Percentiles rank a stretch among this genome's conserved stretches.
These are phyloP conservation scores for Pleuronectes platessa DNA, from an alignment of 2,113 vertebrate genomes.

Conservation along the genomic window DNA sequence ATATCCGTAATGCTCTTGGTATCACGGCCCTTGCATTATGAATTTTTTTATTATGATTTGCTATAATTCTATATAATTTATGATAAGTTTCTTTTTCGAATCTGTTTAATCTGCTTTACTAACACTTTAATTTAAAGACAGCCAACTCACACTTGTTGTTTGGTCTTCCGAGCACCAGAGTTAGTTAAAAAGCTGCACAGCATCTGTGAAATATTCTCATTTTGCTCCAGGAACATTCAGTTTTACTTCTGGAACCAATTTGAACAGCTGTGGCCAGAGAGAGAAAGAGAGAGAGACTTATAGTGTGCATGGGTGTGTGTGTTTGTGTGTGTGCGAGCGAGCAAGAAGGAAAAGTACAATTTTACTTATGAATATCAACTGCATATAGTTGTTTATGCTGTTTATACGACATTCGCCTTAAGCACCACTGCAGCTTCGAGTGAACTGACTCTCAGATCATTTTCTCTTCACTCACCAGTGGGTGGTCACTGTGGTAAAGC, in stretches of 20 bases:
- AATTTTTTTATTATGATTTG: too few relatives aligned
- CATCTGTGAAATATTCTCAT: constrained; percentile 62
- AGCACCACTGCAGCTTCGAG: constrained; percentile 62
- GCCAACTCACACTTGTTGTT: constrained; percentile 11
- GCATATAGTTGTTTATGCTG: constrained; percentile 59
- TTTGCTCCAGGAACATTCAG: constrained; percentile 71
- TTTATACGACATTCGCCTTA: constrained; percentile 53
- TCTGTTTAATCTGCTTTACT: background rate
- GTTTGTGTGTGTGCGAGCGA: background rate
- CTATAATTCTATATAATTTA: too few relatives aligned
- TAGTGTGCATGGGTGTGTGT: background rate
- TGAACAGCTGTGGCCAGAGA: constrained; percentile 72
- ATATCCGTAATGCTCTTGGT: background rate
- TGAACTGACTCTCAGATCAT: constrained; percentile 64
- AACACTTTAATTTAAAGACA: constrained; percentile 13
- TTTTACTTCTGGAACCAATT: constrained; percentile 78
- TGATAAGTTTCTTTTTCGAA: background rate
- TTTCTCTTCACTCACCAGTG: constrained; percentile 52
- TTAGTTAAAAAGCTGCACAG: constrained; percentile 39
- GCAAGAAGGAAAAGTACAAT: constrained; percentile 25
- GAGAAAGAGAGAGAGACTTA: constrained; percentile 15
- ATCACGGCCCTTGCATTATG: too few relatives aligned
- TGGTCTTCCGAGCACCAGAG: background rate
- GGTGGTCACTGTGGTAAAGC: constrained; percentile 57
- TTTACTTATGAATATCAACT: constrained; percentile 60